phyloP scores from a whole-genome alignment of 2,888 invertebrate genomes.

The Tipula confusa region DNA sequence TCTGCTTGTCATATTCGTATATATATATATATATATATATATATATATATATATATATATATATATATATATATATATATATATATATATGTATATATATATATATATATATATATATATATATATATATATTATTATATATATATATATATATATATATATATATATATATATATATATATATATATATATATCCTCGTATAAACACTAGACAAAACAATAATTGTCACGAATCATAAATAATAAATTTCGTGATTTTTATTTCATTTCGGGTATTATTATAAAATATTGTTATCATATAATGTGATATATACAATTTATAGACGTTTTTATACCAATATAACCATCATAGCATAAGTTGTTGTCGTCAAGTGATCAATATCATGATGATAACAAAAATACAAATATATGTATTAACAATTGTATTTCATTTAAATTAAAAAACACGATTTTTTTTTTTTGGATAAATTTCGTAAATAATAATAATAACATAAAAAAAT shows the following conservation, averaged over 20 bases:
- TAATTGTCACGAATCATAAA: conserved; percentile 51
- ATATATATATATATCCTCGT: background rate
- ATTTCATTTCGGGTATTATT: conserved; percentile 49
- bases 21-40: background rate
- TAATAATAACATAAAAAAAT: background rate
- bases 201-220: conserved; percentile 27
- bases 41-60: background rate
- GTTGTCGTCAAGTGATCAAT: background rate
- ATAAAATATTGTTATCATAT: conserved; percentile 43
- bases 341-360: background rate
- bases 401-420: background rate
- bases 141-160: background rate
- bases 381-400: background rate
- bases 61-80: background rate
- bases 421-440: background rate
- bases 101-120: background rate
- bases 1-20: no score
- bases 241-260: conserved; percentile 48
- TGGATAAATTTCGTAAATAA: background rate
- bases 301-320: background rate
- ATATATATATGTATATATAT: background rate
- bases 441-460: background rate
- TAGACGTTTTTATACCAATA: background rate
- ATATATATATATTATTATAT: background rate
- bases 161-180: background rate